Evolutionary conservation across 2,113 vertebrate species (phyloP), one percentile per base, ranked within the genome.

Genomic region (Oryzias curvinotus): DNA sequence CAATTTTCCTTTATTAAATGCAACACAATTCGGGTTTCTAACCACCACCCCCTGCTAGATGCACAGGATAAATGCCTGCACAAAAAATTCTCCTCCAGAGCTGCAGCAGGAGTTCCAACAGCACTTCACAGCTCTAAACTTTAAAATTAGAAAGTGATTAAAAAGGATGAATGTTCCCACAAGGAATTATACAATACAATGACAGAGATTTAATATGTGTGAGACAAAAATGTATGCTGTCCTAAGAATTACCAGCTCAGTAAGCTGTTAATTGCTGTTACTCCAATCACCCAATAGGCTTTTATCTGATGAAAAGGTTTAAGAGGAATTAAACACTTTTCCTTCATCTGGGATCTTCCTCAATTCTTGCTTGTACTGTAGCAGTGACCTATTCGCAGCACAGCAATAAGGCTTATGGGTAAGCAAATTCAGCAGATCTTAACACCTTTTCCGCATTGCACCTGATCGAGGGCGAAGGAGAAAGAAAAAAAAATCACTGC

Each of bases 341-440:
- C 50, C 13, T 66, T 62, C 51, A 52, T 64, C 65, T 41, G 45
- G 55, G 68, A 62, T 67, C 63, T 25, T 69, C 65, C 26, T n/a
- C 50, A 77, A 58, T 72, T 86, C 66, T 67, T 72, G 71, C 59
- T 77, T 69, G 49, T 47, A 64, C 19, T 48, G 17, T 36, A 56
- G 68, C 73, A 53, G 50, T 85, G 85, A 88, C 87, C 87, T 80
- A 69, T 74, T 84, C 56, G 4, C 75, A 65, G 58, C 42, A 30
- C 75, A 65, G 67, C 52, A 73, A 81, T 45, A 47, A 68, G 83
- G 81, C 68, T 90, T 85, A 83, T 81, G 87, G 85, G 78, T 81
- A 86, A 83, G 87, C 86, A 87, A 87, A 89, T 87, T 89, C 89
- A 88, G 89, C 89, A 87, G 75, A 88, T 88, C 83, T 88, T 85